These are phyloP conservation scores for Bubalus kerabau DNA, from an alignment of 2,113 vertebrate species.

Conservation along the genomic window DNA sequence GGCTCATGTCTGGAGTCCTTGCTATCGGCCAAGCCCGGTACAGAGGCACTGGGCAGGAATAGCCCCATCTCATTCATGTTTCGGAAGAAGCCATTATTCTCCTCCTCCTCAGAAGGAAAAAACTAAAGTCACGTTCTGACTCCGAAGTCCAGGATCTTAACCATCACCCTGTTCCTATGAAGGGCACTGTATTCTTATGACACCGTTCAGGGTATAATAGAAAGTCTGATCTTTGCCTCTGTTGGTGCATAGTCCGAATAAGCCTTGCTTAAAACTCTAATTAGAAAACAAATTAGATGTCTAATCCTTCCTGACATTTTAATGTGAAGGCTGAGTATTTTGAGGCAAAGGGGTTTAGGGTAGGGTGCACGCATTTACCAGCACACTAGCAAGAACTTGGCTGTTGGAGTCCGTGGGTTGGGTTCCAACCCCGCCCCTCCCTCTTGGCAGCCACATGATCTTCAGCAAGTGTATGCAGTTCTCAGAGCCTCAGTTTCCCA, in stretches of 20 bases:
- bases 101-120: neutral
- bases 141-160: neutral
- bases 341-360: neutral
- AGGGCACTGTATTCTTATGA: neutral
- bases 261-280: neutral
- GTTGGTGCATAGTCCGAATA: neutral
- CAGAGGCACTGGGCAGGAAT: too few species aligned
- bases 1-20: neutral
- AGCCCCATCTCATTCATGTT: neutral
- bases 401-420: neutral
- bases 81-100: neutral
- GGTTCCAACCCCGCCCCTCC: neutral
- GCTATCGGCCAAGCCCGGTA: neutral
- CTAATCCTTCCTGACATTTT: neutral
- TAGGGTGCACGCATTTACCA: neutral
- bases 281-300: neutral
- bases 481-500: neutral
- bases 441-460: neutral
- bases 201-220: neutral
- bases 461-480: neutral
- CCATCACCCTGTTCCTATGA: neutral
- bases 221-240: neutral
- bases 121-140: neutral
- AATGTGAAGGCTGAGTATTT: neutral
- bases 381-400: too few species aligned